Percentiles rank a stretch among this genome's conserved stretches.
phyloP scores from a whole-genome alignment of 2,113 vertebrate genomes.

The Pygoscelis antarcticus region DNA sequence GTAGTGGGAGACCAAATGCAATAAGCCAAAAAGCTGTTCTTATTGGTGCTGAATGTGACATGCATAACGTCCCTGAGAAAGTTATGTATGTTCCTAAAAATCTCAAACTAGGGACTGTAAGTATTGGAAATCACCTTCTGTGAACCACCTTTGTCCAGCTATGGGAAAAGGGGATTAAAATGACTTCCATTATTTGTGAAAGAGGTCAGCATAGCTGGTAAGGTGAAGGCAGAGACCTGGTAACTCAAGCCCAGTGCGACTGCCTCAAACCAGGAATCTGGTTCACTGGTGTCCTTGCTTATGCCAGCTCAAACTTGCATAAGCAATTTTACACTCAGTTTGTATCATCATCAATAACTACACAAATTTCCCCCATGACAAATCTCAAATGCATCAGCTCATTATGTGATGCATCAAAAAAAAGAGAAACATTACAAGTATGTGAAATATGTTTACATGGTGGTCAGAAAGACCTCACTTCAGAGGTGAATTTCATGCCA shows the following conservation, averaged over 20 bases:
- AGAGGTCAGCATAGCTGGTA: neutral
- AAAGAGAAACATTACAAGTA: neutral
- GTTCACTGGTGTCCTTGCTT: neutral
- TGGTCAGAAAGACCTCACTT: neutral
- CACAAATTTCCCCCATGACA: neutral
- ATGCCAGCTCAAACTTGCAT: neutral
- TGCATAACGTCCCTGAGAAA: neutral
- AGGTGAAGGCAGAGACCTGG: neutral
- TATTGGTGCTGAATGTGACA: neutral
- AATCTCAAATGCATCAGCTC: neutral
- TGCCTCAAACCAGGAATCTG: neutral
- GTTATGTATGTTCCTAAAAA: neutral
- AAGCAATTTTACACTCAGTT: neutral
- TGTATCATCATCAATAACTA: neutral
- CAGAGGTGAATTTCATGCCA: neutral
- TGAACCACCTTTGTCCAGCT: accelerated
- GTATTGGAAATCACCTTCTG: neutral
- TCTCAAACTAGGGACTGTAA: neutral
- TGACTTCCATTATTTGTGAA: neutral
- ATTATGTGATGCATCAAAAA: neutral
- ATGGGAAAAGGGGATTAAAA: neutral
- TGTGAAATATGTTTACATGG: neutral
- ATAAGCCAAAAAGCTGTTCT: neutral
- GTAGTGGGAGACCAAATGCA: neutral
- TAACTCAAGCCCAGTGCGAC: neutral